These are phyloP conservation scores for Cuniculus paca DNA, from an alignment of 2,797 vertebrate species.

Conservation along the genomic window DNA sequence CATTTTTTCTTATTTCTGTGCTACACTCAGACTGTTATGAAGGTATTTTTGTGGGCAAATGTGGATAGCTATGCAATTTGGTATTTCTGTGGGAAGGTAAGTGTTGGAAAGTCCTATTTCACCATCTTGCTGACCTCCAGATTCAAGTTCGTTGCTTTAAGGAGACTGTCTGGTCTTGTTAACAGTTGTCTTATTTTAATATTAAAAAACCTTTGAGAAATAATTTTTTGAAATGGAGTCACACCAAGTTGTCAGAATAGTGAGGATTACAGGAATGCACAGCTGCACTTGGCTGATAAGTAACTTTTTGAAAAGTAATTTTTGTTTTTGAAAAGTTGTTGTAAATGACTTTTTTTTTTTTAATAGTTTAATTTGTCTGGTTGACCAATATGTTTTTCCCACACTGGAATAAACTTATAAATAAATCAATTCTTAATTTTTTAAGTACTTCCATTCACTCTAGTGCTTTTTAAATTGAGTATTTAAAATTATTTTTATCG, in stretches of 20 bases:
- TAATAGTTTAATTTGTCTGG: background rate
- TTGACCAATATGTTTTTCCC: background rate
- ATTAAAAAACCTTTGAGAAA: background rate
- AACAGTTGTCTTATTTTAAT: slow-evolving; percentile 16
- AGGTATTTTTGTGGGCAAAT: background rate
- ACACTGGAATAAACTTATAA: slow-evolving; percentile 8
- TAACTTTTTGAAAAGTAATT: background rate
- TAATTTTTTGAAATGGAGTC: background rate
- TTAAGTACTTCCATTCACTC: slow-evolving; percentile 2
- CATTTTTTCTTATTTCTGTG: background rate
- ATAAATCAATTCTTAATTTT: slow-evolving; percentile 11
- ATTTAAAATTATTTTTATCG: slow-evolving; percentile 4
- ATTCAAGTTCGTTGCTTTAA: background rate
- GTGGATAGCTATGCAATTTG: background rate
- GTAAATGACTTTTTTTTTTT: background rate
- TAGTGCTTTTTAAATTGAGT: slow-evolving; percentile 40
- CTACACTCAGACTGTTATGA: background rate
- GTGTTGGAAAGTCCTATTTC: background rate
- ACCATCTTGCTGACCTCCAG: background rate
- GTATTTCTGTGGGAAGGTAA: background rate
- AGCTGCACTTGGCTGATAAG: background rate
- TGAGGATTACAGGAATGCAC: background rate
- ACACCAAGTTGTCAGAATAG: background rate
- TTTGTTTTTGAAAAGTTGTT: slow-evolving; percentile 36
- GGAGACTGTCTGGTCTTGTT: background rate